phyloP scores from a whole-genome alignment of 2,888 invertebrate species.

The Rhagonycha lutea region DNA sequence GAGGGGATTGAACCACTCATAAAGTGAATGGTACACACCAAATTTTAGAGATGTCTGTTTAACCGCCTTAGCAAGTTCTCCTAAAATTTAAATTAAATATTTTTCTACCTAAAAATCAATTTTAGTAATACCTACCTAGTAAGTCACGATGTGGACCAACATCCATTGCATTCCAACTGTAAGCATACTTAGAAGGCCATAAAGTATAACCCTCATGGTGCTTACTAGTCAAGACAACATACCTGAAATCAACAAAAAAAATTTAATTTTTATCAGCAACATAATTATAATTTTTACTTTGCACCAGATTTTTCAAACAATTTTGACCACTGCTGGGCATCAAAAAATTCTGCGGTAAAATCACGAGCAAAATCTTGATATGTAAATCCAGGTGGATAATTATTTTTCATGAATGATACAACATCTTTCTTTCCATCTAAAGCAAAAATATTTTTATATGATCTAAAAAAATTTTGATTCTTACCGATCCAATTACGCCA shows the following conservation, averaged over 20 bases:
- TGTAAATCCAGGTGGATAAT: conserved; percentile 82
- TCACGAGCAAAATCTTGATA: conserved; percentile 91
- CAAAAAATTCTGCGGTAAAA: conserved; percentile 89
- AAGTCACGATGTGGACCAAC: conserved; percentile 79
- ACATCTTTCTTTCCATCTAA: conserved; percentile 40
- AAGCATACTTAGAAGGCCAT: conserved; percentile 80
- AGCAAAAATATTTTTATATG: not conserved
- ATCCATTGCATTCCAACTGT: conserved; percentile 82
- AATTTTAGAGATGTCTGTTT: conserved; percentile 68
- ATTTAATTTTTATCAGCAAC: not conserved
- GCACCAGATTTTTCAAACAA: conserved; percentile 86
- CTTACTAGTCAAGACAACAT: conserved; percentile 81
- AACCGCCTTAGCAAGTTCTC: conserved; percentile 72
- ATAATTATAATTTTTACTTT: conserved; percentile 59
- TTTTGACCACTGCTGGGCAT: conserved; percentile 82
- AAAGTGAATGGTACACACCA: conserved; percentile 84
- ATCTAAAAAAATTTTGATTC: conserved; percentile 20
- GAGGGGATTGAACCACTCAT: conserved; percentile 87
- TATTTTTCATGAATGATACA: conserved; percentile 74
- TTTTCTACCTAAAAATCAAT: not conserved
- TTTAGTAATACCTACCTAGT: conserved; percentile 59
- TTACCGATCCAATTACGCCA: conserved; percentile 79
- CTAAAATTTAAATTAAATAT: conserved; percentile 45
- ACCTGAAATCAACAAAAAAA: conserved; percentile 56
- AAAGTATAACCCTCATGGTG: conserved; percentile 85